Evolutionary conservation across 2,888 invertebrate genomes (phyloP), one percentile per base, ranked within the genome.

Genomic region (Notodonta dromedarius): DNA sequence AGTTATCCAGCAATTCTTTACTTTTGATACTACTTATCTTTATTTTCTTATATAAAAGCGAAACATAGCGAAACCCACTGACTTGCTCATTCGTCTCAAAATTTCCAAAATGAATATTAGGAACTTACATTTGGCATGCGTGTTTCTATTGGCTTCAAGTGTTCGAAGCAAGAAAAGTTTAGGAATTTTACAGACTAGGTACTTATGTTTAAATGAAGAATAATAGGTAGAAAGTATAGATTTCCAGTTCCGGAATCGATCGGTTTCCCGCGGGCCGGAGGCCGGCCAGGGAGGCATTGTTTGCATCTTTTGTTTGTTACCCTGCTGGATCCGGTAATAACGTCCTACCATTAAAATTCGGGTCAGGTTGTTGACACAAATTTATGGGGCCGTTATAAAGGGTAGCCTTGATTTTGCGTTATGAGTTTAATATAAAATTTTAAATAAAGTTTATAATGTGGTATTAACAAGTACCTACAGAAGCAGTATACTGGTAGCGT

Each of bases 281-380:
- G 70, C 66, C 76, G 70, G 75, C 63, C 71, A 76, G 76, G 69
- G 66, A 69, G 77, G 87, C 76, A 84, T 89, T 89, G 88, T 90
- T 86, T 76, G 80, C 76, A 74, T 80, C 89, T 86, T 87, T 91
- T 91, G 90, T 91, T 87, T 87, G 86, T 80, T 77, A 79, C 80
- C 80, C 80, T 86, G 84, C 85, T 85, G 81, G 82, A 85, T 82
- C 80, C 80, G 81, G 85, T 83, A 86, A 90, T 89, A 90, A 86
- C 85, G 87, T 82, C 84, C 79, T 78, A 83, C 78, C 88, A 90
- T 91, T 91, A 86, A 90, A 90, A 90, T 90, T 89, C 84, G 86
- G 90, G 90, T 88, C 89, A 87, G 85, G 86, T 82, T 85, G 88
- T 87, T 89, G 90, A 89, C 89, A 88, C 82, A 87, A 90, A 91